Evolutionary conservation across 1,140 invertebrate species (phyloP), one percentile per base, ranked within the genome.

Genomic region (Euura saliciscinereae): DNA sequence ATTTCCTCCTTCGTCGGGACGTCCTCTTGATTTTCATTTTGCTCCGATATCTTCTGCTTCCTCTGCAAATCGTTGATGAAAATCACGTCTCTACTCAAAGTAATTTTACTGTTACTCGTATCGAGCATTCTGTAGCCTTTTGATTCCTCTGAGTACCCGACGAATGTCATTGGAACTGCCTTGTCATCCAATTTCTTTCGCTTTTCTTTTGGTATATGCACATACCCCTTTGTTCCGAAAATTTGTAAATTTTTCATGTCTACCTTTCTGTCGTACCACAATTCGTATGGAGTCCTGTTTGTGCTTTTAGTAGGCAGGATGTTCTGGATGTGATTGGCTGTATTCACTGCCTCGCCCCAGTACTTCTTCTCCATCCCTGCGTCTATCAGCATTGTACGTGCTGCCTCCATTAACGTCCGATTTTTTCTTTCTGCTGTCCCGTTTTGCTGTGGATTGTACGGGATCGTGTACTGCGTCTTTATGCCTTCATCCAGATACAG

Each of bases 301-400:
- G 66, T 44, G 8, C 70, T 44, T 42, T 59, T 76, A 0, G 72
- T 71, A 6, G 75, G 73, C 8, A 65, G 11, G 71, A 77, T 72
- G 65, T 88, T 88, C 66, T 77, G 75, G 5, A 86, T 71, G 73
- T 87, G 84, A 10, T 70, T 74, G 4, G 82, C 82, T 5, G 81
- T 84, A 43, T 77, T 72, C 6, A 83, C 71, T 8, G 87, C 84
- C 75, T 88, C 87, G 5, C 76, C 84, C 87, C 86, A 88, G 69
- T 78, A 83, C 6, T 68, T 66, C n/a, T 80, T 72, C 6, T 68
- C 65, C 51, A 87, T 65, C 2, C 79, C 71, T 65, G 81, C 75
- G 68, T 78, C 75, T 42, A 74, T 28, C 28, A 86, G 69, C 77
- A 86, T 75, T 69, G 73, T 74, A 65, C 77, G 65, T 5, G 84